Evolutionary conservation across 1,140 invertebrate species (phyloP).

Genomic region (Chironomus tepperi): DNA sequence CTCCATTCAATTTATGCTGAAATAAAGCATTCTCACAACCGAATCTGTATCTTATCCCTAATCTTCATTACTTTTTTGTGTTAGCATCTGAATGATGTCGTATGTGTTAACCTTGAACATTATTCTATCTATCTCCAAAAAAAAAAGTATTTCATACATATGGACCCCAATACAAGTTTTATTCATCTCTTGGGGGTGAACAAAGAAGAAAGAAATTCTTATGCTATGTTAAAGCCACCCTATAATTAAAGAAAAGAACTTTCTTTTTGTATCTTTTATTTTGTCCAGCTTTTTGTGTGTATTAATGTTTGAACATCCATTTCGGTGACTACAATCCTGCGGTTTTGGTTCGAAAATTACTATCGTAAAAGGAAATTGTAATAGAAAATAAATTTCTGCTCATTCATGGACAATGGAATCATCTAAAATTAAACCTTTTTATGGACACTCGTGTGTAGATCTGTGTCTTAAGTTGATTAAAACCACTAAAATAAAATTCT

Average conservation of each 20-base stretch:
- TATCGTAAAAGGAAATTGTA: constrained; percentile 5
- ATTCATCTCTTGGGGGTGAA: neutral
- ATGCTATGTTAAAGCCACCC: neutral
- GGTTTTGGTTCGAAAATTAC: neutral
- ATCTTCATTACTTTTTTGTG: too few species aligned
- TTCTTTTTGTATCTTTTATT: neutral
- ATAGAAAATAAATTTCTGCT: neutral
- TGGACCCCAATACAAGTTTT: neutral
- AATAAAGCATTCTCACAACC: neutral
- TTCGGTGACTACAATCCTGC: neutral
- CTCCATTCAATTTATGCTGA: neutral
- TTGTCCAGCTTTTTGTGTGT: neutral
- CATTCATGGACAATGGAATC: neutral
- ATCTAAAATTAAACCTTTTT: neutral
- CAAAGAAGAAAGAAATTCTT: neutral
- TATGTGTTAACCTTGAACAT: neutral
- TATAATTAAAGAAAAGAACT: constrained; percentile 1
- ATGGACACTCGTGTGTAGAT: neutral
- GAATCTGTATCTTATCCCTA: too few species aligned
- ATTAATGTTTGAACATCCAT: neutral
- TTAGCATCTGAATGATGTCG: neutral
- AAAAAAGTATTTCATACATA: neutral
- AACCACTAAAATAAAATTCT: neutral
- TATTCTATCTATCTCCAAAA: neutral
- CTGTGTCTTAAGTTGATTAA: constrained; percentile 6